These are phyloP conservation scores for Psettodes erumei DNA, from an alignment of 2,113 vertebrate species.

Conservation along the genomic window DNA sequence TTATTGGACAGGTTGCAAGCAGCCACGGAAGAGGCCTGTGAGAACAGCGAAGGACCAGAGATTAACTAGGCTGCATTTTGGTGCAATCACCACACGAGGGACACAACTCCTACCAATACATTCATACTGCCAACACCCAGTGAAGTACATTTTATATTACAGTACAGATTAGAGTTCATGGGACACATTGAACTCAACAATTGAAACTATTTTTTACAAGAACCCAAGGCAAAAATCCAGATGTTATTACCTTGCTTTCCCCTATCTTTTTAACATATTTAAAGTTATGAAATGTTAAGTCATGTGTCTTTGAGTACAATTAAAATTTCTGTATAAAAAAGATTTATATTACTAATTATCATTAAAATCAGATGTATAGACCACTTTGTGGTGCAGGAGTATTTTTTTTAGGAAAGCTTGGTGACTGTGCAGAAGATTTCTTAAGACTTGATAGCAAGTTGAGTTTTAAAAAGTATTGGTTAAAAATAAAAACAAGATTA, in stretches of 20 bases:
- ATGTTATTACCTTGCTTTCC: background rate
- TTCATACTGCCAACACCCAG: background rate
- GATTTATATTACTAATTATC: background rate
- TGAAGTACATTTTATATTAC: background rate
- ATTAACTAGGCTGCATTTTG: conserved; percentile 41
- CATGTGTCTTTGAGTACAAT: background rate
- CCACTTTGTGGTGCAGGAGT: background rate
- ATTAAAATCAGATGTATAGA: background rate
- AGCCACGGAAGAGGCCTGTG: background rate
- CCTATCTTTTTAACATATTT: background rate
- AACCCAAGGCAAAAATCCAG: background rate
- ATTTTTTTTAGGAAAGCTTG: background rate
- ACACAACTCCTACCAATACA: conserved; percentile 25
- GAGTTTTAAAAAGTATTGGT: background rate
- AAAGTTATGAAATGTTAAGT: background rate
- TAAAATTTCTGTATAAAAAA: background rate
- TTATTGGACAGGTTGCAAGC: background rate
- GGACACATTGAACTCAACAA: background rate
- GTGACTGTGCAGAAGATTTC: no score
- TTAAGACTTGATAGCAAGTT: background rate
- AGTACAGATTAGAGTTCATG: no score
- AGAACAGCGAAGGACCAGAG: background rate
- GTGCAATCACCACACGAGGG: conserved; percentile 67
- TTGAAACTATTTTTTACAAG: background rate
- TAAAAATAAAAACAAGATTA: background rate